A percentile compares a stretch with the other conserved stretches of the same genome.
phyloP scores from a whole-genome alignment of 1,140 invertebrate species.

The Drosophila fuyamai region DNA sequence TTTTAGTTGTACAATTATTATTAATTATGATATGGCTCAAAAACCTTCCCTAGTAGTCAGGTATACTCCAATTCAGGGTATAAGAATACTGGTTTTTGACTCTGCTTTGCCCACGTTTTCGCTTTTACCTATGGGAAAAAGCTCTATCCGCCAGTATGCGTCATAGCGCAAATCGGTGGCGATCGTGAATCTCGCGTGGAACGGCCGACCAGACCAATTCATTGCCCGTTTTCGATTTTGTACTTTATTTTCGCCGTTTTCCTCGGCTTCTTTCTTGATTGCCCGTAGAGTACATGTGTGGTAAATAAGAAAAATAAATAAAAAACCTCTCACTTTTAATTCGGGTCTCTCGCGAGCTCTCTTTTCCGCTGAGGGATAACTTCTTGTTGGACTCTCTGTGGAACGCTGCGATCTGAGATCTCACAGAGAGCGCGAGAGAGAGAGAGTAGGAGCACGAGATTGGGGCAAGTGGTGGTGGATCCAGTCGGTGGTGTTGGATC shows the following conservation, averaged over 20 bases:
- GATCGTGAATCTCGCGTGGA: conserved; percentile 45
- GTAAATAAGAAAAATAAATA: conserved; percentile 22
- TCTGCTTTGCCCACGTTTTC: conserved; percentile 10
- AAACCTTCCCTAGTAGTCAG: background rate
- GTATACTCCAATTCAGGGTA: conserved; percentile 25
- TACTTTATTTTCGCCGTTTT: conserved; percentile 63
- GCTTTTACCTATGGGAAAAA: conserved; percentile 47
- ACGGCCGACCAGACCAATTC: conserved; percentile 20
- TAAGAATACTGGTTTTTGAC: conserved; percentile 33
- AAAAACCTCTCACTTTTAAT: conserved; percentile 39
- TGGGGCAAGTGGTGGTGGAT: conserved; percentile 25
- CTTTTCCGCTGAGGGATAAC: background rate
- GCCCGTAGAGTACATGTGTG: conserved; percentile 30
- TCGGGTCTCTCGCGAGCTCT: conserved; percentile 21
- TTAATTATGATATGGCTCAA: too few species aligned
- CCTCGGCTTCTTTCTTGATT: background rate
- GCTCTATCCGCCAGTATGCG: conserved; percentile 62
- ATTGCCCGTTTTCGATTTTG: conserved; percentile 22
- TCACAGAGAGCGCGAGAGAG: background rate
- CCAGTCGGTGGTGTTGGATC: conserved; percentile 36
- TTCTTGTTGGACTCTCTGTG: conserved; percentile 16
- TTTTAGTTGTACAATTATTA: too few species aligned
- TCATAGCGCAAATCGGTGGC: conserved; percentile 54
- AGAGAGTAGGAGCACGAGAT: conserved; percentile 7
- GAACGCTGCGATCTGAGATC: conserved; percentile 23